phyloP scores from a whole-genome alignment of 1,140 invertebrate genomes.

The Hypothenemus hampei region DNA sequence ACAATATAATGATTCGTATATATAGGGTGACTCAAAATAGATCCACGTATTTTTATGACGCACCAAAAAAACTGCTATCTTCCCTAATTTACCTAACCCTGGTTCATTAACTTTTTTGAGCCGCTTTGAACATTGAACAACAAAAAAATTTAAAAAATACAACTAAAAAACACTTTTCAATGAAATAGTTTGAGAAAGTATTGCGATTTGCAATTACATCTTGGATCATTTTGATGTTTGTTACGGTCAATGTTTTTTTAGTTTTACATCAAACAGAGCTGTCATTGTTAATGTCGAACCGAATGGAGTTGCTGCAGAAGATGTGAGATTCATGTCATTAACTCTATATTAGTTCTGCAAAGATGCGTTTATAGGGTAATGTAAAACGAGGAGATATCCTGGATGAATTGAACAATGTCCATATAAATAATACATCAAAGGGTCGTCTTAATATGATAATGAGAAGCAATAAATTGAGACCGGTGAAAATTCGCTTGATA shows the following conservation, averaged over 20 bases:
- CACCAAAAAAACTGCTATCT: too few relatives aligned
- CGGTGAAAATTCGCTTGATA: conserved; percentile 52
- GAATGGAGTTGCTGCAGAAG: conserved; percentile 54
- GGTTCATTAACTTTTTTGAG: too few relatives aligned
- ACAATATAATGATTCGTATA: too few relatives aligned
- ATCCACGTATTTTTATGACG: too few relatives aligned
- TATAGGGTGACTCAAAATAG: too few relatives aligned
- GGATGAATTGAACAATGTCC: conserved; percentile 57
- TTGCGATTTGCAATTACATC: background rate
- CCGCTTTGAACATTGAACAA: too few relatives aligned
- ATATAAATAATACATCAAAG: conserved; percentile 47
- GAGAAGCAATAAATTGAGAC: conserved; percentile 48
- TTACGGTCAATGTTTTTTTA: conserved; percentile 35
- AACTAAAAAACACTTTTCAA: too few relatives aligned
- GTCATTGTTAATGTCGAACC: conserved; percentile 51
- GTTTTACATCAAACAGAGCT: conserved; percentile 52
- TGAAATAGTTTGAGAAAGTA: too few relatives aligned
- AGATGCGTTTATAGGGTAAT: conserved; percentile 50
- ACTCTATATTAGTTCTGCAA: background rate
- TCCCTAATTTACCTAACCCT: too few relatives aligned
- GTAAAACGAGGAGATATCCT: conserved; percentile 58
- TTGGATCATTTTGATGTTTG: too few relatives aligned
- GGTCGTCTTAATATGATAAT: conserved; percentile 51
- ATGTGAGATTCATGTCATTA: conserved; percentile 44
- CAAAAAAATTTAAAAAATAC: too few relatives aligned